Percentiles rank a stretch among this genome's conserved stretches.
Evolutionary conservation across 2,113 vertebrate genomes (phyloP).

Genomic region (Strix uralensis): DNA sequence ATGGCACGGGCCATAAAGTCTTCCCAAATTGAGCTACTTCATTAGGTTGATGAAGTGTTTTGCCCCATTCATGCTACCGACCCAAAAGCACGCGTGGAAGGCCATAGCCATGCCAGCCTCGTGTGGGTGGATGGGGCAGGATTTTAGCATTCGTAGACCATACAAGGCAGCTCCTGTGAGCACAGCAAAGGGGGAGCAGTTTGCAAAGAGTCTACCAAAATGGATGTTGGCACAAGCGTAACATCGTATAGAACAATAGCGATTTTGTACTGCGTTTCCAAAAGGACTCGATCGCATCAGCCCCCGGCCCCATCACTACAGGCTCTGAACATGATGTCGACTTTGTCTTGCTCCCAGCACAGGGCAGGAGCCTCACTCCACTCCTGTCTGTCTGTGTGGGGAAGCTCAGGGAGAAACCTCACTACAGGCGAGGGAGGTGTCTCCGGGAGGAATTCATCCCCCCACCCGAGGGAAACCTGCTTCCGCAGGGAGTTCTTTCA

Average conservation of each 20-base stretch:
- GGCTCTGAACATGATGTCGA: background rate
- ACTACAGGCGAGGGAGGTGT: background rate
- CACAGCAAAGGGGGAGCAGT: background rate
- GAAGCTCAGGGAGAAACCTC: background rate
- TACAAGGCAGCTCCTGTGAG: slow-evolving; percentile 27
- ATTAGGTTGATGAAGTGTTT: background rate
- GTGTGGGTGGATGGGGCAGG: background rate
- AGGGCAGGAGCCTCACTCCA: background rate
- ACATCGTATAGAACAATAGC: background rate
- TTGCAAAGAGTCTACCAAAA: background rate
- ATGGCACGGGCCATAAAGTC: background rate
- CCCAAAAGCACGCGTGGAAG: background rate
- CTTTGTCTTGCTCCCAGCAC: background rate
- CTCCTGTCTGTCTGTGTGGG: background rate
- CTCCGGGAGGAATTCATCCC: background rate
- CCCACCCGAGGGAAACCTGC: background rate
- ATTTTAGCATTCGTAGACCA: background rate
- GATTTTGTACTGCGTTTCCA: background rate
- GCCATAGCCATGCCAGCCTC: background rate
- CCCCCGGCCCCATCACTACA: background rate
- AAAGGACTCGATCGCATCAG: background rate
- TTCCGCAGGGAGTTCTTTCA: background rate
- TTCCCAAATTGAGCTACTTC: background rate
- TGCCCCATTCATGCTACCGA: rapidly evolving
- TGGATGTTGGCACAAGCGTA: background rate